These are phyloP conservation scores for Oligia latruncula DNA, from an alignment of 2,888 invertebrate species.

Conservation along the genomic window DNA sequence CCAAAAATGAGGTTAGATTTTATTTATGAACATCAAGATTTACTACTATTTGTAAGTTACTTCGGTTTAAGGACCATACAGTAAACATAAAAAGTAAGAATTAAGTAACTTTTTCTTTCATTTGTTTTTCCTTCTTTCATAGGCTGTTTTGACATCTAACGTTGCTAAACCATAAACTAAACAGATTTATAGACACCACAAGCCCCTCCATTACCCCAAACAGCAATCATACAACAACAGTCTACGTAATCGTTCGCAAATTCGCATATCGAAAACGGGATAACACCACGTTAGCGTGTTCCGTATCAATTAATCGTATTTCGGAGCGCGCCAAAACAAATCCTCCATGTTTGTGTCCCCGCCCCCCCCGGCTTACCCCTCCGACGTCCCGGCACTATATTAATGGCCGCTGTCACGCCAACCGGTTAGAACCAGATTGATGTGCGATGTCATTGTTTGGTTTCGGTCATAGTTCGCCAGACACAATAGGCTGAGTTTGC, in stretches of 20 bases:
- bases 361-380: slow-evolving; percentile 24
- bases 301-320: slow-evolving; percentile 85
- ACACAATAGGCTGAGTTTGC: slow-evolving; percentile 56
- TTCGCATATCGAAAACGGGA: slow-evolving; percentile 71
- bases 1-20: not conserved
- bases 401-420: slow-evolving; percentile 81
- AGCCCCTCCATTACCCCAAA: slow-evolving; percentile 38
- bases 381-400: slow-evolving; percentile 63
- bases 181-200: slow-evolving; percentile 29
- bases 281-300: slow-evolving; percentile 75
- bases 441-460: slow-evolving; percentile 70
- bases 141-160: slow-evolving; percentile 4
- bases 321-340: slow-evolving; percentile 85
- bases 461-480: slow-evolving; percentile 62
- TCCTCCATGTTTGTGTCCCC: slow-evolving; percentile 79
- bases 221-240: slow-evolving; percentile 45
- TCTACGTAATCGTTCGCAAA: slow-evolving; percentile 60
- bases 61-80: not conserved
- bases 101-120: not conserved
- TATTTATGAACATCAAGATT: not conserved
- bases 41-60: not conserved
- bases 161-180: slow-evolving; percentile 17
- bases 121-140: not conserved
- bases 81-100: not conserved
- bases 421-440: slow-evolving; percentile 75